Base-by-base conservation (phyloP, 2,888 invertebrate species). In the Allophyes oxyacanthae region DNA sequence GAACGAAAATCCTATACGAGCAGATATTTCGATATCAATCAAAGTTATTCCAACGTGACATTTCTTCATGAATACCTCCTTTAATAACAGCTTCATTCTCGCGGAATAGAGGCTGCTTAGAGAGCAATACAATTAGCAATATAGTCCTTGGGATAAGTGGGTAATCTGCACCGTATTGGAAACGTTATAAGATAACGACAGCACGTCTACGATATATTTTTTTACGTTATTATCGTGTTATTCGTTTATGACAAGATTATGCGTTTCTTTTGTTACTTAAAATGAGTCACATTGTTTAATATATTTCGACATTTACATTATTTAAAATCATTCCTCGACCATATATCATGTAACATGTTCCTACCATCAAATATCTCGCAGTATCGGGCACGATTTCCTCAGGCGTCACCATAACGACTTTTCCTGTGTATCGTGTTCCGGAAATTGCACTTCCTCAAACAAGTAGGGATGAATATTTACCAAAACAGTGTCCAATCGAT, bases 371-470 rank as follows among this genome's bases (percentile, higher is more conserved):
- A 54, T 28, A 36, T 48, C 43, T 48, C 36, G 25, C 49, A 10
- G 62, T 67, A 70, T 75, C 67, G 63, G 15, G 56, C 61, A 53
- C 64, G 53, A 67, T 70, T 64, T 67, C 62, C 59, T 65, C 45
- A 41, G 56, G 59, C 72, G 63, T 73, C 65, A 64, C 61, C 61
- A 59, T 77, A 74, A 74, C 64, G 66, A 78, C 62, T 73, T 75
- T 78, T 78, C 72, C 74, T 72, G 71, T 68, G 56, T 72, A 73
- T 72, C 74, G 55, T 70, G 63, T 55, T 65, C 69, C 72, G 79
- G 79, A 81, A 77, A 82, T 82, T 77, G 79, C 81, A 81, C 75
- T 78, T 81, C 76, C 79, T 72, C 58, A 38, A 54, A 57, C 67
- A 63, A 60, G 57, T 60, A 50, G 64, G 62, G 52, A 64, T 71